Percentiles rank a stretch among this genome's conserved stretches.
These are phyloP conservation scores for Prochilodus magdalenae DNA, from an alignment of 2,113 vertebrate species.

Conservation along the genomic window DNA sequence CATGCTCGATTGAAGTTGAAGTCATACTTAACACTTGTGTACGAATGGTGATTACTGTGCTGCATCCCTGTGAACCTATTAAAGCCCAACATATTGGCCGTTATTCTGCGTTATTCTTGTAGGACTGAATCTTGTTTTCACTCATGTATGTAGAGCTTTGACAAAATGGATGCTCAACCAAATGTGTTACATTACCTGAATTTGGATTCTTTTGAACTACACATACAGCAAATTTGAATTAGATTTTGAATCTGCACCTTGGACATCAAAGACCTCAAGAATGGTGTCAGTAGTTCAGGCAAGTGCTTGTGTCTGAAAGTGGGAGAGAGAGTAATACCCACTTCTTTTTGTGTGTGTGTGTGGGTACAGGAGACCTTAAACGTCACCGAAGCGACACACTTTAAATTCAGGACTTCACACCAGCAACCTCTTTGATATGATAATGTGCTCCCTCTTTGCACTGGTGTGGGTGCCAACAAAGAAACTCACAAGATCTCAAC, in stretches of 20 bases:
- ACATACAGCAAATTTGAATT: not conserved
- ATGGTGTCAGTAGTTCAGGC: slow-evolving; percentile 33
- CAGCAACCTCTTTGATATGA: slow-evolving; percentile 77
- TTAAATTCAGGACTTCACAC: slow-evolving; percentile 74
- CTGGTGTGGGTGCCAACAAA: slow-evolving; percentile 68
- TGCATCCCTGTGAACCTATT: not conserved
- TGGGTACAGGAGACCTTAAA: slow-evolving; percentile 58
- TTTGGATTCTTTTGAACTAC: slow-evolving; percentile 3
- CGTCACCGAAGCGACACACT: slow-evolving; percentile 75
- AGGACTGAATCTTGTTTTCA: not conserved
- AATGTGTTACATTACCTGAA: not conserved
- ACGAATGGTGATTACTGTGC: no score
- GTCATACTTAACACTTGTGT: no score
- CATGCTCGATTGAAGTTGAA: no score
- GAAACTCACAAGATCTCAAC: slow-evolving; percentile 55
- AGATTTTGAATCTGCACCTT: slow-evolving; percentile 8
- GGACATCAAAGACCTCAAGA: slow-evolving; percentile 36
- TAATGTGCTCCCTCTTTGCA: slow-evolving; percentile 81
- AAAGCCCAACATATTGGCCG: not conserved
- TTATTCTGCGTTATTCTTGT: not conserved
- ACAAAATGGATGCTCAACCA: not conserved
- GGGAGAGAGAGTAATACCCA: not conserved
- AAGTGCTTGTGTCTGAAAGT: not conserved
- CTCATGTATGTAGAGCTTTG: not conserved
- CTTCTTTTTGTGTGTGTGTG: not conserved